Evolutionary conservation across 1,140 invertebrate species (phyloP), one percentile per base, ranked within the genome.

Genomic region (Calliphora vicina): DNA sequence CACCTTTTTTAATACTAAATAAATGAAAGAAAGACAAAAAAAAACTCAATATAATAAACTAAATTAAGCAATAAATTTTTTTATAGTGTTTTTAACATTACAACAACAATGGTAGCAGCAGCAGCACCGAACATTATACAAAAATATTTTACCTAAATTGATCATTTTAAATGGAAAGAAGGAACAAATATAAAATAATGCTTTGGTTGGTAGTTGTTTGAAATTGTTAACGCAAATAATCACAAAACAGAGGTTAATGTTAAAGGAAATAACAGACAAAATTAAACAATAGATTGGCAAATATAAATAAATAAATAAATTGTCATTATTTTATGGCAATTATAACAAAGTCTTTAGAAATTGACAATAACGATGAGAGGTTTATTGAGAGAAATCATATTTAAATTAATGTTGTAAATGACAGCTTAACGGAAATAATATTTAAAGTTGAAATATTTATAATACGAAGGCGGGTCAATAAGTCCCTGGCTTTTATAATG

Each of bases 51-150:
- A 67, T 5, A 67, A 67, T 67, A 67, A 67, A 67, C 57, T 67
- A 67, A 67, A 67, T 67, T 67, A 67, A 67, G 57, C 57, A 67
- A 67, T 67, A 67, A 67, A 67, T 67, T 67, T 67, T 67, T 67
- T 67, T 67, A 67, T 67, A 67, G 57, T n/a, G 57, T 23, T 67
- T 67, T 67, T 67, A 5, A 0, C 10, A 45, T 43, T 17, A 61
- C 50, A 61, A n/a, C 50, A 61, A 57, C 50, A 57, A 20, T 61
- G 20, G n/a, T 23, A 67, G 8, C 57, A 23, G n/a, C 57, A 23
- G 10, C 57, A 23, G 57, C n/a, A 67, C 20, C n/a, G 6, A 67
- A 23, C n/a, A 23, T 23, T 67, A 20, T 20, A 57, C 45, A 13
- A 15, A 23, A 67, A 6, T 23, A 23, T 67, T 67, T 23, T 67